Percentiles rank a stretch among this genome's conserved stretches.
These are phyloP conservation scores for Trachelus troglodyta DNA, from an alignment of 2,888 invertebrate genomes.

Conservation along the genomic window DNA sequence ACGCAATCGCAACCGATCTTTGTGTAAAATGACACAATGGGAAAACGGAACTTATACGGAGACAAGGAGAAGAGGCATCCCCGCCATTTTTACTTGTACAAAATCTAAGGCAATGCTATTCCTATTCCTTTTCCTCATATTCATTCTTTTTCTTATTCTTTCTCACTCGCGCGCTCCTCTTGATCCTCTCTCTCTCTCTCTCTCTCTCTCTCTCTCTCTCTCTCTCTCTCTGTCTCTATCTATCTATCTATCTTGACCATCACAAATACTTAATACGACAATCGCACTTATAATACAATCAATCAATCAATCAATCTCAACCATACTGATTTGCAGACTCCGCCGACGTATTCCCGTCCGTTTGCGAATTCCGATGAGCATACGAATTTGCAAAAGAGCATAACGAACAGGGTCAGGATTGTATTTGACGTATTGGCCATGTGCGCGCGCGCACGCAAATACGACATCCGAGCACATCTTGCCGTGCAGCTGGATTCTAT, in stretches of 20 bases:
- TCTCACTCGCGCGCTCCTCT: background rate
- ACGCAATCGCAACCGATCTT: no score
- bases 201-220: no score
- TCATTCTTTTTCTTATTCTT: background rate
- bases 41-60: background rate
- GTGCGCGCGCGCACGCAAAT: no score
- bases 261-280: background rate
- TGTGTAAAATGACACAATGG: background rate
- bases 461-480: no score
- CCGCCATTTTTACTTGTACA: conserved; percentile 46
- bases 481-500: no score
- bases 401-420: background rate
- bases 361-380: background rate
- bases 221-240: no score
- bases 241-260: background rate
- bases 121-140: conserved; percentile 15
- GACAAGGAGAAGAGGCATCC: background rate
- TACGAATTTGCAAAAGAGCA: background rate
- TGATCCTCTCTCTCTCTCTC: no score
- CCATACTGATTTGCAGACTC: background rate
- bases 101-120: conserved; percentile 59
- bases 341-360: background rate
- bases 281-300: background rate
- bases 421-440: background rate
- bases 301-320: background rate